These are phyloP conservation scores for Lasiommata megera DNA, from an alignment of 2,888 invertebrate species.

Conservation along the genomic window DNA sequence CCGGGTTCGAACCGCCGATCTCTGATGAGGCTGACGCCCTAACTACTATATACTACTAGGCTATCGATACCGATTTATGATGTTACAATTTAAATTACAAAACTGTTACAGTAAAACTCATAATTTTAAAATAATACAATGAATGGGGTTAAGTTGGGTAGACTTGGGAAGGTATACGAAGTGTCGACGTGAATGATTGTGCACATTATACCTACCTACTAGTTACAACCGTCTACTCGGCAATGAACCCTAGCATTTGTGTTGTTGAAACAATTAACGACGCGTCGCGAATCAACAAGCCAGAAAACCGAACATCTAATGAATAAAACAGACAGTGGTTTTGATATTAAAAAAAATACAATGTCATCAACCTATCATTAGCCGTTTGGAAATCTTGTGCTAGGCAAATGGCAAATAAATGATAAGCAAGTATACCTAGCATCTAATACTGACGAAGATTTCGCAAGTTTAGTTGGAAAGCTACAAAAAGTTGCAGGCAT, in stretches of 20 bases:
- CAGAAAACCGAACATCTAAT: constrained; percentile 21
- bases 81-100: too few relatives aligned
- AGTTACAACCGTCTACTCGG: constrained; percentile 43
- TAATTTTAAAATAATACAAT: too few relatives aligned
- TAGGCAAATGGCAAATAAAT: not conserved
- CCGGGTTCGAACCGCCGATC: too few relatives aligned
- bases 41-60: too few relatives aligned
- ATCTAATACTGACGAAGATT: not conserved
- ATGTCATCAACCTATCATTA: not conserved
- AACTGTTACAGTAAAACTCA: too few relatives aligned
- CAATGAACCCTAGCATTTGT: constrained; percentile 76
- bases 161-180: not conserved
- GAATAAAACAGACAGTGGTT: constrained; percentile 14
- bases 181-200: constrained; percentile 1
- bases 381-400: not conserved
- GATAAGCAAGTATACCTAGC: too few relatives aligned
- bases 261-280: constrained; percentile 75
- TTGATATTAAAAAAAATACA: not conserved
- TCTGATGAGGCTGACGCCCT: too few relatives aligned
- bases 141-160: not conserved
- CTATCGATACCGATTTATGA: too few relatives aligned
- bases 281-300: constrained; percentile 54
- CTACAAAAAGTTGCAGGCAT: not conserved
- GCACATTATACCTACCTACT: not conserved
- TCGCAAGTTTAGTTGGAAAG: not conserved